A percentile compares a stretch with the other conserved stretches of the same genome.
Evolutionary conservation across 2,113 vertebrate species (phyloP).

Genomic region (Crypturellus undulatus): DNA sequence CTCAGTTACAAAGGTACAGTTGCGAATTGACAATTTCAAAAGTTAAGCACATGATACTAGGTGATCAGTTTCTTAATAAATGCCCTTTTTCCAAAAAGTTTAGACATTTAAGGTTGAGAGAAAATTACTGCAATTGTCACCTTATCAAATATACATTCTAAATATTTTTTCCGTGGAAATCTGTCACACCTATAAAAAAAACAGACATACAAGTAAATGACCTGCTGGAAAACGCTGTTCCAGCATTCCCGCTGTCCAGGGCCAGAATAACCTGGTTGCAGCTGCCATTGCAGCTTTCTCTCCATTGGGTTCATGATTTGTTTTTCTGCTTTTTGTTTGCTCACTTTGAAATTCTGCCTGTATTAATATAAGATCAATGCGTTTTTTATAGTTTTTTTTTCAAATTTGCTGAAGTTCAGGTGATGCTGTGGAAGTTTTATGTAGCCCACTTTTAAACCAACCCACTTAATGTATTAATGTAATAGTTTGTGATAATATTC

Average conservation of each 20-base stretch:
- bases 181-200: neutral
- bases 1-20: neutral
- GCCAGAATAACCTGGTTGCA: no score
- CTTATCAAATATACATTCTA: neutral
- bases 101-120: neutral
- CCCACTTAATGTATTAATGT: neutral
- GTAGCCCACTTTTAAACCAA: neutral
- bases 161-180: neutral
- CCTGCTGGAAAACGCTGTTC: neutral
- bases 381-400: accelerated
- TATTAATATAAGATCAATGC: neutral
- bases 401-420: neutral
- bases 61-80: no score
- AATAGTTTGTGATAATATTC: neutral
- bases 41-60: neutral
- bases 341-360: neutral
- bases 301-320: neutral
- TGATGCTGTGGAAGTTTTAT: neutral
- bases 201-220: neutral
- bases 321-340: no score
- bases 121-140: neutral
- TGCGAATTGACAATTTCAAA: neutral
- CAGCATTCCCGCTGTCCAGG: accelerated
- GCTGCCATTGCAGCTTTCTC: neutral
- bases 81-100: neutral